phyloP scores from a whole-genome alignment of 2,797 vertebrate genomes.

The Rhabdophis nuchalis region DNA sequence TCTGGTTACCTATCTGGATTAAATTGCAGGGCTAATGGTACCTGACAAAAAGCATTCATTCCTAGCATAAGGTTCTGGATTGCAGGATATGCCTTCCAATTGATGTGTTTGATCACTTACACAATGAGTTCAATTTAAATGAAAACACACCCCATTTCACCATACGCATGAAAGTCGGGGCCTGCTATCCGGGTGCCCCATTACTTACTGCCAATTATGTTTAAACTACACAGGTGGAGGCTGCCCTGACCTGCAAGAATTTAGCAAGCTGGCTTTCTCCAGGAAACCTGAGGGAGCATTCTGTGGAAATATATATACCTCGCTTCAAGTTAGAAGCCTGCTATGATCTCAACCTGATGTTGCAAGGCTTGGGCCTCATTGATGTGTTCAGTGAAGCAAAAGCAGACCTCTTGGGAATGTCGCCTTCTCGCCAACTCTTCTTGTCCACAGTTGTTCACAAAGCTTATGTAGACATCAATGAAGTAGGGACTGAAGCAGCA shows the following conservation, averaged over 20 bases:
- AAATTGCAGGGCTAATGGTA: not conserved
- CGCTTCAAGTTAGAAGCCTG: slow-evolving; percentile 83
- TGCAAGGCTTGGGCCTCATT: slow-evolving; percentile 81
- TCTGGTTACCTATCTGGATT: not conserved
- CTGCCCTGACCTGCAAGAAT: slow-evolving; percentile 63
- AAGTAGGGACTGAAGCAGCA: slow-evolving; percentile 84
- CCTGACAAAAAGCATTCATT: not conserved
- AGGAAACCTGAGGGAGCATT: slow-evolving; percentile 57
- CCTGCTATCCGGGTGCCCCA: not conserved
- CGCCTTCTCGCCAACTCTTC: slow-evolving; percentile 66
- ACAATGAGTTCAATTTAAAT: not conserved
- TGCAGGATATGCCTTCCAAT: not conserved
- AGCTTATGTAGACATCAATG: slow-evolving; percentile 85
- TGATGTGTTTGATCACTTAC: not conserved
- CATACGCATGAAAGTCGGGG: not conserved
- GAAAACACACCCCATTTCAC: not conserved
- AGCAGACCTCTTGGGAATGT: slow-evolving; percentile 86
- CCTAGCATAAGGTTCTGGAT: not conserved
- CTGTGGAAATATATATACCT: slow-evolving; percentile 79
- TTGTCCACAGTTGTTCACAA: slow-evolving; percentile 86
- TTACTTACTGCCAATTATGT: not conserved
- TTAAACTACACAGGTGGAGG: slow-evolving; percentile 62
- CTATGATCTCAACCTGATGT: slow-evolving; percentile 75
- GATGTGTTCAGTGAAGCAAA: slow-evolving; percentile 74
- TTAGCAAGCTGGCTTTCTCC: slow-evolving; percentile 60